Base-by-base conservation (phyloP, 2,888 invertebrate genomes). In the Biston betularia region DNA sequence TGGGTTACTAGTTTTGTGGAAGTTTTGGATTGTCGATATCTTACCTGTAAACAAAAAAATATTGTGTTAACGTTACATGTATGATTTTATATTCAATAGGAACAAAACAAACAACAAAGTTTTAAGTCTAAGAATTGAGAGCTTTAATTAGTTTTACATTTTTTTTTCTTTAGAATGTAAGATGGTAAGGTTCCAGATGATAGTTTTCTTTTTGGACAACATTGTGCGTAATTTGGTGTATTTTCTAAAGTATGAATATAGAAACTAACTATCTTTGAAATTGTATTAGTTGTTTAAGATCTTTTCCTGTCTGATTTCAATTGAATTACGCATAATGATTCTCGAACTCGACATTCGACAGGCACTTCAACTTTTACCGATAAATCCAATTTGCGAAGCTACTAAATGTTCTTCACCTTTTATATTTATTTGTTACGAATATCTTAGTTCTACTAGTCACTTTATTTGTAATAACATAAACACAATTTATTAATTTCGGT, bases 371-470 rank as follows among this genome's bases (percentile, higher is more conserved):
- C 62, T 77, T 76, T 73, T 69, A 64, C 65, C 71, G 74, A 77
- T 77, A 76, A 82, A 78, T 77, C 70, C 63, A 77, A 80, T 81
- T 79, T 76, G 57, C 64, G 60, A 64, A 54, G 68, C 65, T 71
- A 48, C 61, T 56, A 69, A 68, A 74, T 74, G 75, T 69, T 65
- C 38, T 57, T 45, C 49, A 40, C 63, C 61, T 63, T 62, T 62
- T 62, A 60, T 15, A 24, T 65, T 60, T 49, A 65, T 65, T 66
- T 58, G 44, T 34, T 53, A 6, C 40, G 35, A 50, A 44, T 46
- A 52, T 42, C 48, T 42, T 33, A 61, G 24, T 42, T 49, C 38
- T 35, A 38, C 55, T 34, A 42, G 33, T 12, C 14, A 40, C 38
- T 38, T 7, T 53, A 42, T 58, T 64, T 33, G 24, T 24, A 3